Evolutionary conservation across 2,888 invertebrate genomes (phyloP), one percentile per base, ranked within the genome.

Genomic region (Drosophila merina): DNA sequence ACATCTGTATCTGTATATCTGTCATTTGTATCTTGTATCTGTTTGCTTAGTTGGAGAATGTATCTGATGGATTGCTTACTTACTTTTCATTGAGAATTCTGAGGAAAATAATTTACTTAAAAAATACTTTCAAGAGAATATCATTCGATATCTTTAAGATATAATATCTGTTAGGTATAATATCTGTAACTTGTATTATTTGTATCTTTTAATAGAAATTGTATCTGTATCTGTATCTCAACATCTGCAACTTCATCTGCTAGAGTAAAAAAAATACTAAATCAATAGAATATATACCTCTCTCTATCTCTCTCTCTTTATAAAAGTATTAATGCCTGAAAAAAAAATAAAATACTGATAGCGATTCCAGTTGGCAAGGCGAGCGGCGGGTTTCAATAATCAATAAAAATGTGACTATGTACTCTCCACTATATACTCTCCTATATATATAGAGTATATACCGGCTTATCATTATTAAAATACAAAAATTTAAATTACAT

Each of bases 401-500:
- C 72, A 74, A 72, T 67, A 67, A 74, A 67, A 49, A 56, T 50
- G 25, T 20, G 20, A 2, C 20, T 20, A 14, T 14, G 1, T 14
- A 14, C 28, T 5, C 28, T 5, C 28, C 28, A 2, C 1, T 28
- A 64, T n/a, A 44, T 38, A 48, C 40, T 20, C 26, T 48, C 28
- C 59, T 44, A 64, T 55, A 54, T 62, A 28, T 45, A 33, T 58
- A 9, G 14, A 14, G 14, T 26, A 36, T 26, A 30, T 63, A 66
- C 82, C 75, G 80, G 87, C 84, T 84, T 84, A 84, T 84, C 84
- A 85, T 54, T 77, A 76, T 85, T 67, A 82, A 68, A 88, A 88
- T 72, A 86, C 72, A 69, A 36, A 88, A 86, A 88, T 88, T 87
- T 75, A 77, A 88, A 85, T 88, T 88, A 88, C 82, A 88, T 72